phyloP scores from a whole-genome alignment of 2,797 vertebrate species.

The Acanthis flammea region DNA sequence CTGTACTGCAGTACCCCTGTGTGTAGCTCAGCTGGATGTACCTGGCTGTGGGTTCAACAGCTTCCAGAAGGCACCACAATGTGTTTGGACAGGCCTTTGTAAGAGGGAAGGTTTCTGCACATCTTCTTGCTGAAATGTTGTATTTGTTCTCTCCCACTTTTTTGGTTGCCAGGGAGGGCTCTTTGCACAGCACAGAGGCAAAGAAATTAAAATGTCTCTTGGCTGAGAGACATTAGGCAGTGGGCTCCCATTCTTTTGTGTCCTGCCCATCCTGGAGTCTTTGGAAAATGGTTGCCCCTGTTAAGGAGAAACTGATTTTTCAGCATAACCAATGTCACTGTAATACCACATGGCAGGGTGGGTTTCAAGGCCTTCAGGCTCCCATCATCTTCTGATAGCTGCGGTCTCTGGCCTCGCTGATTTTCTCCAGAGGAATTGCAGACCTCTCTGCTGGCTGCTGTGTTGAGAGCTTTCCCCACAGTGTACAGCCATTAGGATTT shows the following conservation, averaged over 20 bases:
- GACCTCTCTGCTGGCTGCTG: not conserved
- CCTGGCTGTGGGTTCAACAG: not conserved
- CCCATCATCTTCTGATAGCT: not conserved
- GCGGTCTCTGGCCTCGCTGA: not conserved
- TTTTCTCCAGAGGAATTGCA: not conserved
- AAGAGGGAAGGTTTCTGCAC: not conserved
- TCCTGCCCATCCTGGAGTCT: not conserved
- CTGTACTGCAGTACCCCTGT: not conserved
- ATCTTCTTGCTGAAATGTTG: not conserved
- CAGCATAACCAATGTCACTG: not conserved
- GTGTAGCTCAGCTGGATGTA: not conserved
- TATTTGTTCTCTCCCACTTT: not conserved
- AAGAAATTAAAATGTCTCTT: not conserved
- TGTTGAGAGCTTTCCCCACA: fast-evolving
- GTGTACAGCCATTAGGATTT: not conserved
- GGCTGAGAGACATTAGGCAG: not conserved
- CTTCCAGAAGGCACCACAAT: not conserved
- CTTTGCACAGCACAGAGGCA: not conserved
- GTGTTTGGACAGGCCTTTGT: not conserved
- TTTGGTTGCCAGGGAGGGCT: not conserved
- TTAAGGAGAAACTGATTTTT: not conserved
- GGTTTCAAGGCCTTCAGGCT: not conserved
- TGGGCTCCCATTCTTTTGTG: not conserved
- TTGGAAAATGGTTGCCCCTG: not conserved
- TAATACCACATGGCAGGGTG: not conserved